These are phyloP conservation scores for Nephrocerus scutellatus DNA, from an alignment of 2,888 invertebrate genomes.

Conservation along the genomic window DNA sequence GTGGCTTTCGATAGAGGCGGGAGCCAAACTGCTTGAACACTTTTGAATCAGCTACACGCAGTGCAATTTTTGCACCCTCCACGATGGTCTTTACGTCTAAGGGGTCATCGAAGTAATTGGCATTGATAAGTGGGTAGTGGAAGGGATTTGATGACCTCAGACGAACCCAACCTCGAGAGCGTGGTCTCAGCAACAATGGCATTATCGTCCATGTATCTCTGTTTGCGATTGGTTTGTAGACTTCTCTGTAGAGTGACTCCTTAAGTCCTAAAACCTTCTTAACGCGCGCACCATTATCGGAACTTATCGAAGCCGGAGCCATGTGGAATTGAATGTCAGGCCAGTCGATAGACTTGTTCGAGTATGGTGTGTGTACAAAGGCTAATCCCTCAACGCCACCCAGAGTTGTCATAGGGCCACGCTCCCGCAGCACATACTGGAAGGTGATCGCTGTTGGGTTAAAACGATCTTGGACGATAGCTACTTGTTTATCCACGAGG, in stretches of 20 bases:
- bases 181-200: slow-evolving; percentile 73
- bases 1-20: slow-evolving; percentile 62
- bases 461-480: slow-evolving; percentile 72
- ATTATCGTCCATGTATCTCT: slow-evolving; percentile 71
- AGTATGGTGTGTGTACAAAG: slow-evolving; percentile 78
- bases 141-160: slow-evolving; percentile 76
- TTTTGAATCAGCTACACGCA: slow-evolving; percentile 64
- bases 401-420: slow-evolving; percentile 79
- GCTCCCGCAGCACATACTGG: slow-evolving; percentile 69
- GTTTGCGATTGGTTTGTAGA: slow-evolving; percentile 73
- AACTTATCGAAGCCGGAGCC: slow-evolving; percentile 81
- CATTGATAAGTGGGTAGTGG: slow-evolving; percentile 80
- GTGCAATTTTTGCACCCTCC: slow-evolving; percentile 72
- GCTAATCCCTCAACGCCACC: slow-evolving; percentile 84
- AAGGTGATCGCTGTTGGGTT: slow-evolving; percentile 72
- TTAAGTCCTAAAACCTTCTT: slow-evolving; percentile 72
- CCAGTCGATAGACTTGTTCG: slow-evolving; percentile 69
- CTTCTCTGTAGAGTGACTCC: slow-evolving; percentile 70
- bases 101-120: slow-evolving; percentile 84
- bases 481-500: slow-evolving; percentile 72
- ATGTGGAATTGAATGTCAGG: slow-evolving; percentile 90
- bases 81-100: slow-evolving; percentile 71
- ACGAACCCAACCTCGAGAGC: slow-evolving; percentile 69
- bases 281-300: slow-evolving; percentile 68
- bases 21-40: slow-evolving; percentile 77